Conservation (phyloP, 1,140 invertebrate species). For the Lerema accius region DNA sequence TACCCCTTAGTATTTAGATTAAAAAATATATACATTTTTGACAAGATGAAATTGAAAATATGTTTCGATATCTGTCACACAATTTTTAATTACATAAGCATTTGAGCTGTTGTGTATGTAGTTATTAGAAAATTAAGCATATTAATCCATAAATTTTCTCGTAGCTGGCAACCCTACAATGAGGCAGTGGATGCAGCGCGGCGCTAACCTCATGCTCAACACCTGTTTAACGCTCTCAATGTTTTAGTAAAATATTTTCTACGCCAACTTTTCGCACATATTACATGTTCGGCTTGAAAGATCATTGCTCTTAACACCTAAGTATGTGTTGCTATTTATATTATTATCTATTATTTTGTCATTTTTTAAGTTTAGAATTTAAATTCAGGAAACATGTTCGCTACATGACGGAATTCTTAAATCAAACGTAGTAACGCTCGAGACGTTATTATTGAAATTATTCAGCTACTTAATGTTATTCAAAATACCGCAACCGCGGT, state of each 20-base stretch:
- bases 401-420: constrained; percentile 6
- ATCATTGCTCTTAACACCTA: constrained; percentile 20
- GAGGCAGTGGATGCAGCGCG: constrained; percentile 40
- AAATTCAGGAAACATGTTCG: not conserved
- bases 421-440: constrained; percentile 39
- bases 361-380: not conserved
- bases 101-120: too few species aligned
- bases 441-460: constrained; percentile 57
- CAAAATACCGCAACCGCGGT: constrained; percentile 78
- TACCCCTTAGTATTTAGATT: too few species aligned
- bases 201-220: constrained; percentile 52
- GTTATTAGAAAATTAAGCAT: too few species aligned
- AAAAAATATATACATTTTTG: too few species aligned
- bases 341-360: not conserved
- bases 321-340: not conserved
- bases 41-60: too few species aligned
- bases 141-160: not conserved
- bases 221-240: constrained; percentile 64
- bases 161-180: constrained; percentile 3
- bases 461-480: constrained; percentile 73
- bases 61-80: too few species aligned
- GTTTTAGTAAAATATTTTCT: constrained; percentile 62
- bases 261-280: constrained; percentile 42
- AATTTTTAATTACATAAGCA: not conserved
- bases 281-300: constrained; percentile 26